Base-by-base conservation (phyloP, 2,888 invertebrate species). In the Pseudanteris insignis region DNA sequence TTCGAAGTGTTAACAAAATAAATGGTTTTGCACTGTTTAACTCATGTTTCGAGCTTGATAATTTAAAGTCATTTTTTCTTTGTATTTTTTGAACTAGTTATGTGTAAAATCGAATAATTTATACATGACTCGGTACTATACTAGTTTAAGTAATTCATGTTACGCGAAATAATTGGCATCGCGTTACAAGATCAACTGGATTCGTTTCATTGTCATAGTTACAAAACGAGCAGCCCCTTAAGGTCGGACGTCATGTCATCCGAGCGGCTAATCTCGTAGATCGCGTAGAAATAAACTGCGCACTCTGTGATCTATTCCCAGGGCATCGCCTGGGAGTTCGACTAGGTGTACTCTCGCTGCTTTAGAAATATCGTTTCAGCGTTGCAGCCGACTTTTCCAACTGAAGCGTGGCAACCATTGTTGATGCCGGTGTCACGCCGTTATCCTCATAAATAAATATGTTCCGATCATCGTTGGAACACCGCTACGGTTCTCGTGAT, bases 261-360 rank as follows among this genome's bases (percentile, higher is more conserved):
- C 33, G 51, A 34, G 40, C 25, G 51, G 40, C 41, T 46, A 38
- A 51, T 46, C 59, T 58, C 34, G 44, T 36, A 13, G 34, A 43
- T 25, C 37, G 36, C 38, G 41, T 55, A 30, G 55, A 37, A 62
- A 62, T 57, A 62, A 47, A 40, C 34, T n/a, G 37, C 71, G 69
- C 66, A 65, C 69, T 71, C 67, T 67, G 64, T 65, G 68, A 72
- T 73, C 74, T 75, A 76, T 74, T 75, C 72, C 71, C 72, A 72
- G 70, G 71, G 67, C 66, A 72, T 70, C 70, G 68, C 69, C 71
- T 62, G 68, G 65, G 67, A 64, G 70, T 67, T 67, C 67, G 58
- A 48, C 63, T 63, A 53, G 59, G 59, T 54, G 53, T 64, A 60
- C 58, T 38, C 62, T 62, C 51, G 51, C 51, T 64, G 66, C 68